phyloP scores from a whole-genome alignment of 2,797 vertebrate species.

The Scarus forsteni region DNA sequence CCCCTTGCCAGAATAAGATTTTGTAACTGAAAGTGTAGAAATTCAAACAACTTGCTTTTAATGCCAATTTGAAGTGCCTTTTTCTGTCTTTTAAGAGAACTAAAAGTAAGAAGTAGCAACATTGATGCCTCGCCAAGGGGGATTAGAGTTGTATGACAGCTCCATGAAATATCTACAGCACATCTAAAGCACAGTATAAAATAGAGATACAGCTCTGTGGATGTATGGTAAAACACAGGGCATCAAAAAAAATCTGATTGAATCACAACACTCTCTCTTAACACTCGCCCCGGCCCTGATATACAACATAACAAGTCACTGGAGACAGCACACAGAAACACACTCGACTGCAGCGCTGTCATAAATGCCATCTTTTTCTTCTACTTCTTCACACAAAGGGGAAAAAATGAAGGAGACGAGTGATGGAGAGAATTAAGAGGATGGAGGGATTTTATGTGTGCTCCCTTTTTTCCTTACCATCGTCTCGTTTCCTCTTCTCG shows the following conservation, averaged over 20 bases:
- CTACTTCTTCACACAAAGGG: constrained; percentile 51
- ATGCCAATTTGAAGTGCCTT: constrained; percentile 25
- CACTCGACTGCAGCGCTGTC: constrained; percentile 77
- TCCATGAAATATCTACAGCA: constrained; percentile 76
- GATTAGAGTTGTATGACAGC: constrained; percentile 77
- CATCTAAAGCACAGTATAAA: constrained; percentile 67
- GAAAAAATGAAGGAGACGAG: constrained; percentile 69
- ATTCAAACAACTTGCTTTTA: constrained; percentile 28
- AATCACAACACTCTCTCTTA: constrained; percentile 75
- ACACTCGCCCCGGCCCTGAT: constrained; percentile 67
- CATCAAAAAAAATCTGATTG: constrained; percentile 75
- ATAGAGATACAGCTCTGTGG: constrained; percentile 78
- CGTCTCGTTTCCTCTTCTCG: constrained; percentile 99
- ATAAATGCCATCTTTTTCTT: constrained; percentile 77
- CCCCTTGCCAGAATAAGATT: neutral
- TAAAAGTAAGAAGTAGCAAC: constrained; percentile 40
- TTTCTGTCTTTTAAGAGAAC: constrained; percentile 43
- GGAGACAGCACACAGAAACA: constrained; percentile 78
- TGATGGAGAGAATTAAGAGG: constrained; percentile 72
- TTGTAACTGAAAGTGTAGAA: constrained; percentile 1
- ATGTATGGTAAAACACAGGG: constrained; percentile 70
- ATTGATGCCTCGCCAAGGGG: constrained; percentile 62
- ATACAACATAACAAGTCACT: constrained; percentile 85
- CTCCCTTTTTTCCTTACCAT: constrained; percentile 87
- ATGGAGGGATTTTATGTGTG: constrained; percentile 39